Evolutionary conservation across 2,113 vertebrate species (phyloP).

Genomic region (Podarcis cretensis): DNA sequence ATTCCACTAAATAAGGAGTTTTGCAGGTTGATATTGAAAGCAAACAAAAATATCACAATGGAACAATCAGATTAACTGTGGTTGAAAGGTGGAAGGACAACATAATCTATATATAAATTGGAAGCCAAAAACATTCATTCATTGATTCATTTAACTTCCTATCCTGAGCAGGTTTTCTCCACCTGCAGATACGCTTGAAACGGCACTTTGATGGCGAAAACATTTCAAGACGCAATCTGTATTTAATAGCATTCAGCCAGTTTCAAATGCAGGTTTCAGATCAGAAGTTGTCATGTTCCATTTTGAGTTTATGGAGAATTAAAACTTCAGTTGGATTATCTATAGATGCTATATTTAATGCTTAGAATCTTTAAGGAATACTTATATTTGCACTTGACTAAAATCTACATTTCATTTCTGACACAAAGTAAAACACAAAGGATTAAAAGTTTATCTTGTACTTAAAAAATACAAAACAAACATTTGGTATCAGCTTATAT

Average conservation of each 20-base stretch:
- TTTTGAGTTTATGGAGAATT: neutral
- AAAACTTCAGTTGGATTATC: neutral
- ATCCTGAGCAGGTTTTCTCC: neutral
- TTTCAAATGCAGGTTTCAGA: constrained; percentile 12
- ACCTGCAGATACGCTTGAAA: constrained; percentile 6
- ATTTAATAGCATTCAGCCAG: neutral
- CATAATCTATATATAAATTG: constrained; percentile 42
- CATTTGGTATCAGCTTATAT: neutral
- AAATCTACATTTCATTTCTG: neutral
- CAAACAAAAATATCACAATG: constrained; percentile 12
- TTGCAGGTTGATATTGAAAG: constrained; percentile 25
- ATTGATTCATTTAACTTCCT: constrained; percentile 18
- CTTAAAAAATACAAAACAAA: neutral
- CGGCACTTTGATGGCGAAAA: neutral
- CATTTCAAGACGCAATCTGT: neutral
- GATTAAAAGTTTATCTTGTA: neutral
- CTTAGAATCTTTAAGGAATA: neutral
- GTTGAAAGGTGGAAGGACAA: constrained; percentile 15
- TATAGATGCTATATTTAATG: neutral
- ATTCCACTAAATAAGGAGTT: neutral
- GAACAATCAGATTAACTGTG: constrained; percentile 16
- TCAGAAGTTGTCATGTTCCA: neutral
- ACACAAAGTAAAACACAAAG: neutral
- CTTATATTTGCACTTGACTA: neutral
- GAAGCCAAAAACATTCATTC: neutral